Evolutionary conservation across 2,888 invertebrate genomes (phyloP).

Genomic region (Labia minor): DNA sequence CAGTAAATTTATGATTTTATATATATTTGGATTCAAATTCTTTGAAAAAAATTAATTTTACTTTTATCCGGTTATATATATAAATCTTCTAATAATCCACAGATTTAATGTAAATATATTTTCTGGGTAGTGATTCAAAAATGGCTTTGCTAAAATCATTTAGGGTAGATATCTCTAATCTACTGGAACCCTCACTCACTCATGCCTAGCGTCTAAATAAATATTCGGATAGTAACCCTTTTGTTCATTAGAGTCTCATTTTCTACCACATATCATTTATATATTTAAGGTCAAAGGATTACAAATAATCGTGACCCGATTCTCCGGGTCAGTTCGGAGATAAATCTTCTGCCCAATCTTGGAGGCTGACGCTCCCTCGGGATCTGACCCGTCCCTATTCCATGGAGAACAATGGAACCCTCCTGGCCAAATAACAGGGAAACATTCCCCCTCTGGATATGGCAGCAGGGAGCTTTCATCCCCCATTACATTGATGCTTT

Average conservation of each 20-base stretch:
- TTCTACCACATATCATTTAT: not conserved
- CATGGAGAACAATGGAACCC: not conserved
- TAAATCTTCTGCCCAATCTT: slow-evolving; percentile 6
- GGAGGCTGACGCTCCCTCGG: not conserved
- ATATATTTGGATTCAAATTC: no score
- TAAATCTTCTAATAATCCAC: no score
- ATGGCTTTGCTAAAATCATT: no score
- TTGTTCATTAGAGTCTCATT: not conserved
- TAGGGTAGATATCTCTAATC: no score
- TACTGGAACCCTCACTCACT: not conserved
- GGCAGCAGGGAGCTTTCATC: not conserved
- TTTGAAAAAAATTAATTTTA: no score
- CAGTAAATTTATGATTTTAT: no score
- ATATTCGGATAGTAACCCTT: no score
- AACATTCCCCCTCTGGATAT: not conserved
- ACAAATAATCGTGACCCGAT: slow-evolving; percentile 8
- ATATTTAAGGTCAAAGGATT: not conserved
- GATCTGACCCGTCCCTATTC: not conserved
- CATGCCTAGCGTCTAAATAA: no score
- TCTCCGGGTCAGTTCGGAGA: not conserved
- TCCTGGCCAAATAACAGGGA: not conserved
- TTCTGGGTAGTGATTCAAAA: no score
- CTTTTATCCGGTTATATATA: no score
- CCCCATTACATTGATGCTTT: not conserved
- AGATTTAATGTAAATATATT: no score